Conservation (phyloP, 2,113 vertebrate species). For the Tetrax tetrax region DNA sequence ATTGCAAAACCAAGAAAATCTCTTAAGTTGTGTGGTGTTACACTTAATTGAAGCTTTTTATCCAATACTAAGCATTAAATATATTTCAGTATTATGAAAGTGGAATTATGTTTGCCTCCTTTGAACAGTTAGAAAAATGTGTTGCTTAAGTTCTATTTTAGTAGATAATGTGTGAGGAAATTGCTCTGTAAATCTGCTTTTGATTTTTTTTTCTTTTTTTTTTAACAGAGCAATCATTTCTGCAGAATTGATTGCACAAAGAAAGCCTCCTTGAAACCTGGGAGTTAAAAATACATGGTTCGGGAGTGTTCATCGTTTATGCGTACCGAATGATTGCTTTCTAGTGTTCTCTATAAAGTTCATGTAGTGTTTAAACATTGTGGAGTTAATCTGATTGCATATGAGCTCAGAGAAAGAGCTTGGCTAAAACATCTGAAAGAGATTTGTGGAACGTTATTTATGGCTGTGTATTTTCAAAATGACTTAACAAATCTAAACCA, state of each 20-base stretch:
- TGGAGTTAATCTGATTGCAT: constrained; percentile 8
- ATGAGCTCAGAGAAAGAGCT: neutral
- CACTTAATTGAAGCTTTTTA: neutral
- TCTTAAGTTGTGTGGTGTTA: neutral
- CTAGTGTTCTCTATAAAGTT: neutral
- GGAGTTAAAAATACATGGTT: neutral
- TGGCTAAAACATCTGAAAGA: constrained; percentile 47
- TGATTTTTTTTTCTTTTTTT: neutral
- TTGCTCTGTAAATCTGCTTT: neutral
- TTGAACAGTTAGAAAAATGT: neutral
- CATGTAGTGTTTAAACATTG: neutral
- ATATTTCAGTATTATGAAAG: neutral
- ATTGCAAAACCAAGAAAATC: neutral
- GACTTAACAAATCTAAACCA: constrained; percentile 38
- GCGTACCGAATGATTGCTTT: neutral
- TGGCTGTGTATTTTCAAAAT: constrained; percentile 34
- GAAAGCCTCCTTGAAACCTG: neutral
- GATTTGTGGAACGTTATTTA: constrained; percentile 40
- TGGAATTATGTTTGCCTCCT: neutral
- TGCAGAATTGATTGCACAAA: neutral
- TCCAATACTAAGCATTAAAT: neutral
- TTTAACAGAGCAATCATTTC: neutral
- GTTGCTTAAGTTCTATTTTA: neutral
- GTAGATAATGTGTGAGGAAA: neutral
- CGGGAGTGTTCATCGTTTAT: neutral